phyloP scores from a whole-genome alignment of 2,113 vertebrate species.

The Menidia beryllina region DNA sequence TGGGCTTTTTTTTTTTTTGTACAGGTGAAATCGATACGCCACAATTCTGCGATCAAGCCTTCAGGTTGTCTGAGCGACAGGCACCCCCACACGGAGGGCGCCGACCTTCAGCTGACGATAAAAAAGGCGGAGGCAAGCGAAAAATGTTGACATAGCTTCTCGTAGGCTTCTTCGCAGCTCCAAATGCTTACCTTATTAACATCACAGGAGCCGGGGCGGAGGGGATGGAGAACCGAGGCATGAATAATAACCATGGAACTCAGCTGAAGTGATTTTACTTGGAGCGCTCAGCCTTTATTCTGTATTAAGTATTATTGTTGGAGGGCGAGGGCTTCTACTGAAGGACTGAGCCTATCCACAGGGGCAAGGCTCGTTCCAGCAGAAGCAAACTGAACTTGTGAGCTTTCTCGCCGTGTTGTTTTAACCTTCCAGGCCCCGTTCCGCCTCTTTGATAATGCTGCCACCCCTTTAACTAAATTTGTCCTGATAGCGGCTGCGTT shows the following conservation, averaged over 20 bases:
- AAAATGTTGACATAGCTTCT: slow-evolving; percentile 68
- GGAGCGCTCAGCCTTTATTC: slow-evolving; percentile 83
- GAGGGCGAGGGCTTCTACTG: slow-evolving; percentile 76
- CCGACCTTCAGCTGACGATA: slow-evolving; percentile 48
- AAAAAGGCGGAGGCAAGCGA: slow-evolving; percentile 47
- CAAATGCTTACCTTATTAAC: slow-evolving; percentile 75
- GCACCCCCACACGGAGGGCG: slow-evolving; percentile 24
- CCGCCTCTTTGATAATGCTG: slow-evolving; percentile 55
- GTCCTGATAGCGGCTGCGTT: slow-evolving; percentile 4
- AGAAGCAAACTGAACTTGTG: slow-evolving; percentile 79
- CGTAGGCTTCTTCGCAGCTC: slow-evolving; percentile 55
- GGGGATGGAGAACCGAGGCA: slow-evolving; percentile 67
- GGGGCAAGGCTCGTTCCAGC: slow-evolving; percentile 79
- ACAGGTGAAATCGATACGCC: slow-evolving; percentile 24
- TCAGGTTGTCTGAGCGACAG: slow-evolving; percentile 19
- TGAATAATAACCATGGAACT: slow-evolving; percentile 83
- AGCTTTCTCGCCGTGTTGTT: slow-evolving; percentile 78
- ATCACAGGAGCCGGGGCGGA: slow-evolving; percentile 73
- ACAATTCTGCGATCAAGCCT: slow-evolving; percentile 20
- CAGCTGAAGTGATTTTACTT: slow-evolving; percentile 85
- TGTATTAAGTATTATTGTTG: slow-evolving; percentile 86
- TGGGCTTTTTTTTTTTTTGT: too few relatives aligned
- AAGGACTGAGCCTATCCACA: slow-evolving; percentile 79
- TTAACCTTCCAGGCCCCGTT: slow-evolving; percentile 75
- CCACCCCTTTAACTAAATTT: slow-evolving; percentile 45